These are phyloP conservation scores for Triplophysa dalaica DNA, from an alignment of 2,113 vertebrate species.

Conservation along the genomic window DNA sequence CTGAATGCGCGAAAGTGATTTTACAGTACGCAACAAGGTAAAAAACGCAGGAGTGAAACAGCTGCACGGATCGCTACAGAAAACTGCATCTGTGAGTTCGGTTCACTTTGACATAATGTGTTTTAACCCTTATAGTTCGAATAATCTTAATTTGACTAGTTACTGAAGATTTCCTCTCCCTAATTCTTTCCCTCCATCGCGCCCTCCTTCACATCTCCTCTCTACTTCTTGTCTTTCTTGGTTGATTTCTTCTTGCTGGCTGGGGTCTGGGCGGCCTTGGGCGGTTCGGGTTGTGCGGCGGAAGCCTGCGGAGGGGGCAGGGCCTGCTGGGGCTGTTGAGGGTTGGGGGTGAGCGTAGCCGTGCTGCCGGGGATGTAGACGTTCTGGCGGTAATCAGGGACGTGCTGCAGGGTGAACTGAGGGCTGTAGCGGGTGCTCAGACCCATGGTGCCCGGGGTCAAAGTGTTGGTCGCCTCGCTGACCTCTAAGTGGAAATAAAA, in stretches of 20 bases:
- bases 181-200: neutral
- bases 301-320: conserved; percentile 72
- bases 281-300: conserved; percentile 71
- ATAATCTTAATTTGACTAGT: neutral
- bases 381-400: conserved; percentile 96
- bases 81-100: neutral
- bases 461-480: conserved; percentile 86
- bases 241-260: conserved; percentile 97
- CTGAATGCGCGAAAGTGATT: neutral
- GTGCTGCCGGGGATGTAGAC: conserved; percentile 98
- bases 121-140: neutral
- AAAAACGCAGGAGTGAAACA: neutral
- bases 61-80: neutral
- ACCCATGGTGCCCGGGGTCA: conserved; percentile 91
- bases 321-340: conserved; percentile 78
- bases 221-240: conserved; percentile 98
- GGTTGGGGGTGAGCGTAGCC: conserved; percentile 86
- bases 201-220: no score
- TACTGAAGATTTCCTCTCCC: conserved; percentile 13
- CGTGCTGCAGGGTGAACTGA: conserved; percentile 97
- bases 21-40: conserved; percentile 17
- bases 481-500: conserved; percentile 75
- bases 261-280: conserved; percentile 77
- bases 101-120: conserved; percentile 24
- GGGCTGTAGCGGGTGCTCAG: conserved; percentile 93